phyloP scores from a whole-genome alignment of 2,113 vertebrate genomes.

The Cryptomyrus ogoouensis region DNA sequence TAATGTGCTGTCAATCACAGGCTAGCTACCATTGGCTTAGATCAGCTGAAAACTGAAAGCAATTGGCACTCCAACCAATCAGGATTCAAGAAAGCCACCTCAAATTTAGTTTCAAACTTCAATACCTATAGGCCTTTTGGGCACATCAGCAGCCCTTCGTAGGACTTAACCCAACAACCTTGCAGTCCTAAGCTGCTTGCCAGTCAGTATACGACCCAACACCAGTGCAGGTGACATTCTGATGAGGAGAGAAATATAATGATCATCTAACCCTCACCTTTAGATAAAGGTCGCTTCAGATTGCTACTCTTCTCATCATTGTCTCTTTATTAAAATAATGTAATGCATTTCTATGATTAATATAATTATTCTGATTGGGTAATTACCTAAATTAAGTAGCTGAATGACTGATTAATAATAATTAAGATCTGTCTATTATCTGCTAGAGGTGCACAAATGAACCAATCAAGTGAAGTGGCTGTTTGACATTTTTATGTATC shows the following conservation, averaged over 20 bases:
- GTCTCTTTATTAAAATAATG: not conserved
- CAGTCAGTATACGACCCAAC: not conserved
- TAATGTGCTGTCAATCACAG: not conserved
- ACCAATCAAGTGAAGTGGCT: not conserved
- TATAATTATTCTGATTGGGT: not conserved
- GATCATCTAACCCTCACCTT: not conserved
- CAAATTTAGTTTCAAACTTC: not conserved
- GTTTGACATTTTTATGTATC: not conserved
- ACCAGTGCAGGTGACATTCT: not conserved
- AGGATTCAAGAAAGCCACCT: not conserved
- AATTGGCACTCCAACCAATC: not conserved
- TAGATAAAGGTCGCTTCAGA: not conserved
- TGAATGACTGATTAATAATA: not conserved
- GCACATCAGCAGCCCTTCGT: not conserved
- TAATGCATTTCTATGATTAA: not conserved
- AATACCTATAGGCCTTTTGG: not conserved
- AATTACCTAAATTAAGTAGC: not conserved
- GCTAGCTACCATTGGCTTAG: not conserved
- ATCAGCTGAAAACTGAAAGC: not conserved
- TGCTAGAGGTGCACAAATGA: not conserved
- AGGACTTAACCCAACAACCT: not conserved
- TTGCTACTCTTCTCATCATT: not conserved
- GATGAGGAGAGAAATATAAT: not conserved
- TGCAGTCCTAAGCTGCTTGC: not conserved
- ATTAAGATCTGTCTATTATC: not conserved